phyloP scores from a whole-genome alignment of 2,113 vertebrate species.

The Tinamus guttatus region DNA sequence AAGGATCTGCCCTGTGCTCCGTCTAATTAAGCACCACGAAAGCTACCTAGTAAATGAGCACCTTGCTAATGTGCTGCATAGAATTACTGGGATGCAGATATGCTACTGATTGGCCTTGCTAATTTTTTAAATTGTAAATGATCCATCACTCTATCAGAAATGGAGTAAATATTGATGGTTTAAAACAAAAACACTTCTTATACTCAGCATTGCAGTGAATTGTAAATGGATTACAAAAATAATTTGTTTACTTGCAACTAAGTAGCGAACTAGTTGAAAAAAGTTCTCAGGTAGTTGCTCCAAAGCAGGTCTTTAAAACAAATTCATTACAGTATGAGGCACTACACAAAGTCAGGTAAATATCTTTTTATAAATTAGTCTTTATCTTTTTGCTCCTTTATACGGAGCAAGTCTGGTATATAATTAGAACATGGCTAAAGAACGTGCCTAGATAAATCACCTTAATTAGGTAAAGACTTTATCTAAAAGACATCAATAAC shows the following conservation, averaged over 20 bases:
- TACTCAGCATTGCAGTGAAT: neutral
- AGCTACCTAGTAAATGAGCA: neutral
- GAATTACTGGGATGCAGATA: conserved; percentile 37
- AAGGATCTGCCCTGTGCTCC: no score
- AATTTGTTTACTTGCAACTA: neutral
- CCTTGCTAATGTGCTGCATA: neutral
- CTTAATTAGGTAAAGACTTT: neutral
- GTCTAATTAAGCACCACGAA: conserved; percentile 34
- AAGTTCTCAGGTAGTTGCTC: neutral
- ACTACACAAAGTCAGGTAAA: neutral
- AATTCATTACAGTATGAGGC: neutral
- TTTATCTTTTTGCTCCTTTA: neutral
- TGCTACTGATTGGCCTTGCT: conserved; percentile 29
- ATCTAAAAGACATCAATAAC: neutral
- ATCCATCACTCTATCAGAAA: conserved; percentile 22
- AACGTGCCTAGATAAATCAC: neutral
- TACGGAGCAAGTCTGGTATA: neutral
- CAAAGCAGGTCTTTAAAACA: neutral
- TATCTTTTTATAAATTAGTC: neutral
- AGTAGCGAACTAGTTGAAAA: neutral
- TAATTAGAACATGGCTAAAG: neutral
- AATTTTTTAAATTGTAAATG: conserved; percentile 23
- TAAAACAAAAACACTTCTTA: neutral
- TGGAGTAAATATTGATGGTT: conserved; percentile 51
- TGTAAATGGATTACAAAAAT: neutral